Base-by-base conservation (phyloP, 2,113 vertebrate genomes). In the Syngnathus typhle region DNA sequence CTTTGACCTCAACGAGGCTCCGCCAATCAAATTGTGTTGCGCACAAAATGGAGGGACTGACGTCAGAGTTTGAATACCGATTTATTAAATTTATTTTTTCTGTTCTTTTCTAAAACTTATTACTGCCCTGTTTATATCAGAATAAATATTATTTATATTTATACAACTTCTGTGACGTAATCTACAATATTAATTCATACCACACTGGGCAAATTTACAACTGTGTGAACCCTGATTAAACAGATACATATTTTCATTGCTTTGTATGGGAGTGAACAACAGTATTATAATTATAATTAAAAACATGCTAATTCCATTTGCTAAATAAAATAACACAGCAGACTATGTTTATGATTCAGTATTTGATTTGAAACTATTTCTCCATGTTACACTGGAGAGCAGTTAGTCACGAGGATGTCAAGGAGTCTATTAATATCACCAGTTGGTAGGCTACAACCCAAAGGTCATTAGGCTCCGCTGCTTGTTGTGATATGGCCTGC, bases 401-500 rank as follows among this genome's bases (percentile, higher is more conserved):
- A 68, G 69, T 64, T 61, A 73, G 54, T 41, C 23, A 64, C 16
- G 72, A n/a, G 74, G 60, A 15, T 36, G 4, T 13, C 54, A 16
- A 56, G 23, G 23, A 32, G 60, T 77, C 83, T 87, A 88, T 85
- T 82, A 82, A 82, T 88, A 89, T 0, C 72, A 65, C 46, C 68
- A 76, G 75, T 39, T 80, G 71, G 62, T 78, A 61, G 79, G 66
- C 56, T 81, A 68, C 4, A 59, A 66, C 84, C 58, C 72, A 78
- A 80, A 67, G 70, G 70, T 66, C 59, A 21, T 52, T 47, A 65
- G 68, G 65, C 47, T 39, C 13, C 60, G 43, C 60, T 74, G 51
- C 74, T 64, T 70, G 46, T 62, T 37, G 62, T 72, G 73, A 77
- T 64, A 90, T 89, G 88, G 89, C 87, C 67, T 76, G 68, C 68